Percentiles rank a stretch among this genome's conserved stretches.
These are phyloP conservation scores for Crotalus viridis DNA, from an alignment of 2,113 vertebrate genomes.

Conservation along the genomic window DNA sequence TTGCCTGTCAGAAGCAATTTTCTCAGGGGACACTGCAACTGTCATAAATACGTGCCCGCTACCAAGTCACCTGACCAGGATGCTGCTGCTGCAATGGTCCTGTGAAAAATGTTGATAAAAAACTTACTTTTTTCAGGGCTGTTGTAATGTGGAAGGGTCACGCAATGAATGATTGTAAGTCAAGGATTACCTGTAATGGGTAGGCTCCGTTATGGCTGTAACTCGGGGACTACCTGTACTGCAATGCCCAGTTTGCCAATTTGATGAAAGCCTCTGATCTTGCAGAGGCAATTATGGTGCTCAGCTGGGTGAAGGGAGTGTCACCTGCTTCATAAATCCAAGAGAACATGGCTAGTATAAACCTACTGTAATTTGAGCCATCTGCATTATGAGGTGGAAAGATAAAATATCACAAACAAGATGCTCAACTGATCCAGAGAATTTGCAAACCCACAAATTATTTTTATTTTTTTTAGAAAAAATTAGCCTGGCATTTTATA, in stretches of 20 bases:
- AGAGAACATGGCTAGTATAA: neutral
- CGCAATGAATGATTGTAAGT: too few relatives aligned
- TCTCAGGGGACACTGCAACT: too few relatives aligned
- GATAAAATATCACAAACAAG: neutral
- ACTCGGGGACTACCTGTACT: neutral
- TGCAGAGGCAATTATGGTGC: neutral
- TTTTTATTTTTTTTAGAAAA: neutral
- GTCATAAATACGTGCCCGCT: too few relatives aligned
- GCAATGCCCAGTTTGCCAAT: neutral
- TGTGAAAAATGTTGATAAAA: too few relatives aligned
- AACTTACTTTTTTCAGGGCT: too few relatives aligned
- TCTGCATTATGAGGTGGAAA: neutral
- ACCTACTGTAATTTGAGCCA: neutral
- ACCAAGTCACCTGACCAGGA: too few relatives aligned
- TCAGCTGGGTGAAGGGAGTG: neutral
- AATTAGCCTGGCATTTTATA: too few relatives aligned
- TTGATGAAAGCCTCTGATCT: neutral
- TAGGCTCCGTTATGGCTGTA: neutral
- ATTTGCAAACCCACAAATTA: neutral
- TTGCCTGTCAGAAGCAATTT: too few relatives aligned
- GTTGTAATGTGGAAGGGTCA: too few relatives aligned
- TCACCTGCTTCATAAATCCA: neutral
- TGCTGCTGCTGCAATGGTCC: too few relatives aligned
- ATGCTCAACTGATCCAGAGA: neutral
- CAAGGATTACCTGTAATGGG: too few relatives aligned